phyloP scores from a whole-genome alignment of 2,797 vertebrate species.

The Aphelocoma californica region DNA sequence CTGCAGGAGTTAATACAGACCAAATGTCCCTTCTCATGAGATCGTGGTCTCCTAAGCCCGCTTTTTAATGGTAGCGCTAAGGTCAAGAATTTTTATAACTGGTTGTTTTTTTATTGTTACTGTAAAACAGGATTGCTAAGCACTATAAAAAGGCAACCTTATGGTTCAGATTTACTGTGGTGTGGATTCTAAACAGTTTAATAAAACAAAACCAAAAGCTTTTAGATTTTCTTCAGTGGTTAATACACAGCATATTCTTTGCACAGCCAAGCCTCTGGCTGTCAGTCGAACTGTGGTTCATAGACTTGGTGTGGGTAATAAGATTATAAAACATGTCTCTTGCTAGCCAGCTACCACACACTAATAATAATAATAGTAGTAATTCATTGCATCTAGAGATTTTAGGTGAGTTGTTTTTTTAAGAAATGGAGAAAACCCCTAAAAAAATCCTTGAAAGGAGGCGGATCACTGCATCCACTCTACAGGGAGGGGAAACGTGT shows the following conservation, averaged over 20 bases:
- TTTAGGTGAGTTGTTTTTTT: constrained; percentile 44
- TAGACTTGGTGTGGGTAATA: constrained; percentile 61
- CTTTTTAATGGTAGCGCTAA: neutral
- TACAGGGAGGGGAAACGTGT: neutral
- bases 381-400: constrained; percentile 61
- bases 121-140: constrained; percentile 58
- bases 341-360: constrained; percentile 65
- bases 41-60: neutral
- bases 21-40: neutral
- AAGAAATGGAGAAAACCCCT: constrained; percentile 14
- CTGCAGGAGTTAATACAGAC: neutral
- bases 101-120: constrained; percentile 62
- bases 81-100: constrained; percentile 51
- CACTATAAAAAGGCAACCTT: constrained; percentile 63
- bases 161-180: constrained; percentile 50
- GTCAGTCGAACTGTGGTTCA: constrained; percentile 23
- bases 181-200: constrained; percentile 59
- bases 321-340: constrained; percentile 73
- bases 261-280: neutral
- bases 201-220: constrained; percentile 65
- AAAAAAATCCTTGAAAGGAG: constrained; percentile 18
- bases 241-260: constrained; percentile 37
- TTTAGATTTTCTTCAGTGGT: constrained; percentile 44
- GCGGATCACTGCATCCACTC: neutral
- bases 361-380: constrained; percentile 62